Conservation (phyloP, 1,140 invertebrate genomes). For the Cydia splendana region DNA sequence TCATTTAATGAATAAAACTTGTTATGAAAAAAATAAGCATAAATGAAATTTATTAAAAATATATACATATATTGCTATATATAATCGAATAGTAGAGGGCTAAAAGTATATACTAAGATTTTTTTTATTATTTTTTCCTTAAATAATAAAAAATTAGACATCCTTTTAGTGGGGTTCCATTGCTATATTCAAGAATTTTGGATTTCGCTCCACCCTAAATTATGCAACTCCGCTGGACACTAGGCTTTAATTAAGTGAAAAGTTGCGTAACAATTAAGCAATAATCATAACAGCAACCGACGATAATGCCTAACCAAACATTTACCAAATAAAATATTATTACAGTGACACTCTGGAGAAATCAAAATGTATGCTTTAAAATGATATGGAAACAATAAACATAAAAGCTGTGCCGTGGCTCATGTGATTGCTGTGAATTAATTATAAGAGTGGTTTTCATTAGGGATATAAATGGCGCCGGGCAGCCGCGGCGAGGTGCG, state of each 20-base stretch:
- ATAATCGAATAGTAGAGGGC: no score
- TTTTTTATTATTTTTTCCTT: no score
- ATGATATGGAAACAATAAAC: constrained; percentile 76
- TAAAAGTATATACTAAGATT: no score
- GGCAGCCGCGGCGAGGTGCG: constrained; percentile 38
- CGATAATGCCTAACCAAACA: constrained; percentile 50
- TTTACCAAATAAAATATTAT: constrained; percentile 65
- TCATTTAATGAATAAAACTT: no score
- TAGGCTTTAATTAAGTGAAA: constrained; percentile 62
- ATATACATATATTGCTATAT: no score
- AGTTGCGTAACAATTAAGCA: constrained; percentile 51
- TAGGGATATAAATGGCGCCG: constrained; percentile 60
- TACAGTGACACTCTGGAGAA: constrained; percentile 72
- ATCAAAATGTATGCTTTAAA: constrained; percentile 74
- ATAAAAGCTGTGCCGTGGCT: constrained; percentile 67
- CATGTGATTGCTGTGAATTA: constrained; percentile 76
- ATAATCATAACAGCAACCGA: constrained; percentile 49
- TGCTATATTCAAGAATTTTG: no score
- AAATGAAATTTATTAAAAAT: no score
- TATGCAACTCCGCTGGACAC: constrained; percentile 25
- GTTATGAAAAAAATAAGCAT: no score
- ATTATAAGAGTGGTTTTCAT: constrained; percentile 73
- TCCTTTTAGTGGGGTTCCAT: no score
- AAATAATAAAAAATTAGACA: no score
- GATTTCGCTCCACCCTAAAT: no score